Base-by-base conservation (phyloP, 1,140 invertebrate species). In the Hesperophylax magnus region DNA sequence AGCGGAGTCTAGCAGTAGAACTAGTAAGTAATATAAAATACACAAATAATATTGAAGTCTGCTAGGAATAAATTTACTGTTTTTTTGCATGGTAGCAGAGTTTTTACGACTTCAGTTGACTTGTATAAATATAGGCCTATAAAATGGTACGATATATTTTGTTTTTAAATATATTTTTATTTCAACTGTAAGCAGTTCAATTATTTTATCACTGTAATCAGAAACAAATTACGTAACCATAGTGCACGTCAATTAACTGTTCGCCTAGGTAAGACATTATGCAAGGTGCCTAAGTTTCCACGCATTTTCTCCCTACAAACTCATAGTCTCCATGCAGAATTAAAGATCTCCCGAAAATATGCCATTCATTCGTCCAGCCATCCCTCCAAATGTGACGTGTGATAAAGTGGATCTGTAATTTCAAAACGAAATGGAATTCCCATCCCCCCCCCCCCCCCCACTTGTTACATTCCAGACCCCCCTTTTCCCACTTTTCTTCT, bases 361-460 rank as follows among this genome's bases (percentile, higher is more conserved):
- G 74, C 75, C 80, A 63, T 81, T 69, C 75, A 63, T 77, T 63
- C 74, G 54, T 54, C 27, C 56, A 34, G 31, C 78, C 58, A 69
- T 77, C 75, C 75, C 47, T 74, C 77, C 63, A 71, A 78, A 81
- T 67, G 74, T 81, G 80, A 81, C 80, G 76, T 78, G 75, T 78
- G 80, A 81, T 78, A 71, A 81, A 81, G 80, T 78, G 74, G 61
- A 34, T 60, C 61, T 71, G 71, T 81, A 76, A 81, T 81, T 81
- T 77, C 54, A 74, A 77, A 77, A 77, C 74, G 58, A 56, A 77
- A 81, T 81, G 77, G 77, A 14, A 77, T 77, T 77, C 47, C 18
- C 63, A 71, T 79, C 27, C 74, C 63, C 63, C 39, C 17, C n/a
- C 63, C 58, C 63, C 34, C 61, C 52, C 56, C 63, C 34, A 69